Evolutionary conservation across 2,797 vertebrate species (phyloP).

Genomic region (Emydoidea blandingii): DNA sequence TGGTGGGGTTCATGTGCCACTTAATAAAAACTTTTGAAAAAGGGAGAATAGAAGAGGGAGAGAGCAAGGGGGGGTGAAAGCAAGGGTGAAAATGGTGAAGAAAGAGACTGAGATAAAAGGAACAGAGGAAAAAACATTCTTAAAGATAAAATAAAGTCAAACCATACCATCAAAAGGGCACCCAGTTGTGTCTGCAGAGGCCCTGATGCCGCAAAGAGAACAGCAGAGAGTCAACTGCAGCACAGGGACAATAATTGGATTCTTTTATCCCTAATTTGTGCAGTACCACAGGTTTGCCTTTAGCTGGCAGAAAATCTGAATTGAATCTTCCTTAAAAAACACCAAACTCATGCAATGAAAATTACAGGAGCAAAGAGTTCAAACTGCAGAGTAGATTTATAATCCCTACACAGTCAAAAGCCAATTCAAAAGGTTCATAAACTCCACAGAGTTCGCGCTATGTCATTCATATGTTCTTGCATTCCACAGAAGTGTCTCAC

Average conservation of each 20-base stretch:
- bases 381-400: neutral
- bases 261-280: neutral
- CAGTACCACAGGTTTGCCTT: neutral
- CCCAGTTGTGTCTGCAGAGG: neutral
- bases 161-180: neutral
- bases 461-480: neutral
- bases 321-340: neutral
- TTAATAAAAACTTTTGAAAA: neutral
- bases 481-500: slow-evolving; percentile 41
- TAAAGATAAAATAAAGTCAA: slow-evolving; percentile 7
- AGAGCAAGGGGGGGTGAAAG: neutral
- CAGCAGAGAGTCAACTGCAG: neutral
- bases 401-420: neutral
- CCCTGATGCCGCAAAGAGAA: neutral
- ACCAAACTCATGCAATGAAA: neutral
- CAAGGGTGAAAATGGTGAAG: neutral
- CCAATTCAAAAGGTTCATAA: neutral
- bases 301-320: neutral
- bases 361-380: slow-evolving; percentile 9
- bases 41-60: neutral
- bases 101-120: neutral
- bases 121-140: neutral
- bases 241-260: neutral
- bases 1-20: neutral
- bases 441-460: slow-evolving; percentile 29